Base-by-base conservation (phyloP, 2,797 vertebrate genomes). In the Myotis findleyi region DNA sequence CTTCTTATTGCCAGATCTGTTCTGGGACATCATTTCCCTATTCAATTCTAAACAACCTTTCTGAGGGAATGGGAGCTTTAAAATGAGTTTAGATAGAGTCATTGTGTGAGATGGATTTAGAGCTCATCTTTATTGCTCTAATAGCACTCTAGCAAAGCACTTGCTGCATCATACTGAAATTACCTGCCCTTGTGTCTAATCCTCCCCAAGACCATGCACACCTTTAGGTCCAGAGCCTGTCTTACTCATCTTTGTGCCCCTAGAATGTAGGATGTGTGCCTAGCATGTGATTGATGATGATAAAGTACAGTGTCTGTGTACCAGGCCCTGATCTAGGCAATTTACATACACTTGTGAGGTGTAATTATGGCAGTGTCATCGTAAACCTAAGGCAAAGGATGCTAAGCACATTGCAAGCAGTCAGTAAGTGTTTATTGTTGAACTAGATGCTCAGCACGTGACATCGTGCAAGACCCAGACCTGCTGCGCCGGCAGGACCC, bases 1-100 rank as follows among this genome's bases (percentile, higher is more conserved):
- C 2, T 62, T 62, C 0, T 62, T 62, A 62, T 62, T 62, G 79
- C 41, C 51, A 49, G 38, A 17, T 86, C 44, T 92, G 13, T 82
- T 94, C 85, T 57, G 33, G 59, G 79, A 12, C 17, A 83, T 47
- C 20, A 9, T 85, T 94, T 88, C n/a, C 38, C 69, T 91, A 13
- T 68, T 79, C 10, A 84, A 0, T 87, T 66, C 89, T 88, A 73
- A 95, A 55, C 16, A 94, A 66, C 23, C 53, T 91, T 79, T 95
- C 30, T 77, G 30, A 87, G 77, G 71, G 68, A 95, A 49, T n/a
- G 14, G 71, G 59, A 91, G 27, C 51, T 92, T 57, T 71, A 76
- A 80, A 80, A 57, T 66, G 51, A 84, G 18, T 51, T 55, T 5
- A 41, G 55, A 41, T 71, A 77, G 77, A 83, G 47, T 73, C 64